These are phyloP conservation scores for Heliconius charithonia DNA, from an alignment of 2,888 invertebrate species.

Conservation along the genomic window DNA sequence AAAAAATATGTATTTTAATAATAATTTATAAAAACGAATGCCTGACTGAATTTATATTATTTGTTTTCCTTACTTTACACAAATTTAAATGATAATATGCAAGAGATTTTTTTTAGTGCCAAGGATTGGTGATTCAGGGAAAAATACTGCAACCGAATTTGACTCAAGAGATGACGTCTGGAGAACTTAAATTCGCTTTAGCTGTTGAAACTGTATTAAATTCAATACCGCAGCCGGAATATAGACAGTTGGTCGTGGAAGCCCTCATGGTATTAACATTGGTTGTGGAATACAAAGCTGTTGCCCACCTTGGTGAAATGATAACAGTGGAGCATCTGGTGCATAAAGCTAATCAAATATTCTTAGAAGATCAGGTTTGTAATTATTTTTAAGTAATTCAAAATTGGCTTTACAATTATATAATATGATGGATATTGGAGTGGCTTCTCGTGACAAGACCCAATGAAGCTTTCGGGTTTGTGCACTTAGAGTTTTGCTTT, in stretches of 20 bases:
- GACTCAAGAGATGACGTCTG: slow-evolving; percentile 99
- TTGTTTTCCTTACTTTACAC: not conserved
- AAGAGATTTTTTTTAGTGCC: slow-evolving; percentile 84
- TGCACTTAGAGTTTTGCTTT: no score
- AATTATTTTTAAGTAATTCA: slow-evolving; percentile 10
- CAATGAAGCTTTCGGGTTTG: no score
- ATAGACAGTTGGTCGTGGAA: slow-evolving; percentile 97
- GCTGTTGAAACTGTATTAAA: slow-evolving; percentile 98
- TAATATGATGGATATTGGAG: no score
- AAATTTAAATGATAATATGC: no score
- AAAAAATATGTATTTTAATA: no score
- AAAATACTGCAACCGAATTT: slow-evolving; percentile 94
- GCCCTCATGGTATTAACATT: slow-evolving; percentile 97
- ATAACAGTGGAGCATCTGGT: slow-evolving; percentile 96
- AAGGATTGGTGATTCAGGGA: slow-evolving; percentile 96
- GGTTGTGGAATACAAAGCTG: slow-evolving; percentile 93
- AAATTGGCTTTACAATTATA: no score
- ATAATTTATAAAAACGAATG: no score
- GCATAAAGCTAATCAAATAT: slow-evolving; percentile 96
- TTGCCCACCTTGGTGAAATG: slow-evolving; percentile 89
- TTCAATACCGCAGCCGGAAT: slow-evolving; percentile 98
- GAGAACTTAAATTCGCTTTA: slow-evolving; percentile 98
- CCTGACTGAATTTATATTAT: no score
- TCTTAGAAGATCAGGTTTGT: slow-evolving; percentile 96
- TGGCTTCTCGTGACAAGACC: no score